Conservation (phyloP, 2,113 vertebrate genomes). For the Cichladusa arquata region DNA sequence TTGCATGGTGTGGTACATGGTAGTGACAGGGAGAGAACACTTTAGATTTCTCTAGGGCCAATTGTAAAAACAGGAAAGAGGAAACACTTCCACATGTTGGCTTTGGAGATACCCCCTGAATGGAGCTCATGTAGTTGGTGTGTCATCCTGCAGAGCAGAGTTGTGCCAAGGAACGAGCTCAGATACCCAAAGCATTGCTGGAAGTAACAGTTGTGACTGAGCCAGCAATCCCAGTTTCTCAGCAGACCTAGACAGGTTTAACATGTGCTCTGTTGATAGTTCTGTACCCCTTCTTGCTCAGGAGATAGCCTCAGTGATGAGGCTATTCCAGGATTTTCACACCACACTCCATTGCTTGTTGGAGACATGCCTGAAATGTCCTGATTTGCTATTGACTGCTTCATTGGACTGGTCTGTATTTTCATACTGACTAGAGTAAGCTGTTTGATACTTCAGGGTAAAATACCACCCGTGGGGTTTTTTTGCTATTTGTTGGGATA, state of each 20-base stretch:
- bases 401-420: neutral
- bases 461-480: neutral
- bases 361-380: neutral
- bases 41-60: neutral
- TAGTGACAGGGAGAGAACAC: neutral
- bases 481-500: neutral
- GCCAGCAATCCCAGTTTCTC: neutral
- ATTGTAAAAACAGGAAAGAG: neutral
- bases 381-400: neutral
- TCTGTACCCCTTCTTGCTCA: neutral
- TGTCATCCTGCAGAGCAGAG: neutral
- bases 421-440: neutral
- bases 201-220: neutral
- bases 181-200: neutral
- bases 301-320: neutral
- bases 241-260: neutral
- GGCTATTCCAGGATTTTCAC: neutral
- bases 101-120: neutral
- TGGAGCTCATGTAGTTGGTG: neutral
- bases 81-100: neutral
- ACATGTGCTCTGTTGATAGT: neutral
- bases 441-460: neutral
- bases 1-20: neutral
- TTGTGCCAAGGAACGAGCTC: neutral
- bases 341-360: neutral